Percentiles rank a stretch among this genome's conserved stretches.
These are phyloP conservation scores for Hoplias malabaricus DNA, from an alignment of 2,113 vertebrate genomes.

Conservation along the genomic window DNA sequence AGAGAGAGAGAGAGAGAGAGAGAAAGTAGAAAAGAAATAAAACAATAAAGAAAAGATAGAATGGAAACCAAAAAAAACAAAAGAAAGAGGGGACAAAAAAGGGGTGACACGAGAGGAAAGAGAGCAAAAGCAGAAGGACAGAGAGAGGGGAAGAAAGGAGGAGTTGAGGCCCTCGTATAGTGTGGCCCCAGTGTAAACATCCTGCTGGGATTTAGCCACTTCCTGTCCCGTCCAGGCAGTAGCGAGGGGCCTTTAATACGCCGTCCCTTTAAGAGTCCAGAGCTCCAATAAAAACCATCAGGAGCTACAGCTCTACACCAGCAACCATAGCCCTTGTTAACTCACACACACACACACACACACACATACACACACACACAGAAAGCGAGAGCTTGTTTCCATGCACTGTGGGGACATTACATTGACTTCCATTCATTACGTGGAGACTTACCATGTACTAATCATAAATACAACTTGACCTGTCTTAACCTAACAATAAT, in stretches of 20 bases:
- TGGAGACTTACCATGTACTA: too few relatives aligned
- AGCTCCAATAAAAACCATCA: constrained; percentile 45
- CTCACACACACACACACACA: not conserved
- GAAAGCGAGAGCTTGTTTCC: too few relatives aligned
- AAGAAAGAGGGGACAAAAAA: not conserved
- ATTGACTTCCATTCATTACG: too few relatives aligned
- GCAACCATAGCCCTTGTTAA: constrained; percentile 28
- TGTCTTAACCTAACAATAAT: too few relatives aligned
- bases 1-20: not conserved
- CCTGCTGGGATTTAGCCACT: constrained; percentile 56
- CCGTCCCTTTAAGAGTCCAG: constrained; percentile 46
- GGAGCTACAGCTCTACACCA: constrained; percentile 26
- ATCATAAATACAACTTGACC: too few relatives aligned
- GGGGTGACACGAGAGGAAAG: not conserved
- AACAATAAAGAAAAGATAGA: not conserved
- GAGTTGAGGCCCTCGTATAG: not conserved
- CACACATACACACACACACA: not conserved
- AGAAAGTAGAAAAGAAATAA: not conserved
- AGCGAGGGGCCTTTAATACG: constrained; percentile 51
- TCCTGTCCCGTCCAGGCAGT: constrained; percentile 46
- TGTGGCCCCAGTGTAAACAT: constrained; percentile 45
- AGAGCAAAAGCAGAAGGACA: not conserved
- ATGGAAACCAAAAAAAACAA: not conserved
- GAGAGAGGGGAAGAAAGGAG: not conserved
- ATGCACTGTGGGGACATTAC: too few relatives aligned